Conservation (phyloP, 2,113 vertebrate species). For the Agapornis roseicollis region DNA sequence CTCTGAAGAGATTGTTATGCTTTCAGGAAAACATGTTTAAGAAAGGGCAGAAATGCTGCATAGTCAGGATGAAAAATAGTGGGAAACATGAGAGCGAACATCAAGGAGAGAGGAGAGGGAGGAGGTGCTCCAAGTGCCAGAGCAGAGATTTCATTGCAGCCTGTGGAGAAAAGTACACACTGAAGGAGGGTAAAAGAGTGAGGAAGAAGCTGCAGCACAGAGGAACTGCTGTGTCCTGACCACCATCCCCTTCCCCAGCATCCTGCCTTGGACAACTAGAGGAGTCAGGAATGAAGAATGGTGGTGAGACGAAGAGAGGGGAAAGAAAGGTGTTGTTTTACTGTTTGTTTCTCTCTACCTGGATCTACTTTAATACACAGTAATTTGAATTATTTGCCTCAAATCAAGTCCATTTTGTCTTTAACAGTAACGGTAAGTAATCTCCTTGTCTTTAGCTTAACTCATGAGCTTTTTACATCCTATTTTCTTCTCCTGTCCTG, state of each 20-base stretch:
- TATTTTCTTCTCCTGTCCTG: not conserved
- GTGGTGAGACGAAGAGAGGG: not conserved
- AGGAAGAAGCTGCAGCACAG: not conserved
- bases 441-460: not conserved
- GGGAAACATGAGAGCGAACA: not conserved
- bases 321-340: not conserved
- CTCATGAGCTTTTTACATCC: not conserved
- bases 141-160: not conserved
- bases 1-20: fast-evolving
- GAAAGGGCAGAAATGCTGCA: not conserved
- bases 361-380: not conserved
- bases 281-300: not conserved
- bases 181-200: not conserved
- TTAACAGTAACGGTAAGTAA: not conserved
- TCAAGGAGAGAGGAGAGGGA: not conserved
- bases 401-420: not conserved
- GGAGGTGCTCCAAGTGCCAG: not conserved
- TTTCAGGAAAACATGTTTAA: fast-evolving
- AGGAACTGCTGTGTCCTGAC: not conserved
- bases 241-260: fast-evolving
- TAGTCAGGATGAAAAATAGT: not conserved
- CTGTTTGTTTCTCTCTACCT: not conserved
- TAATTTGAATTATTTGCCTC: not conserved
- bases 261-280: fast-evolving
- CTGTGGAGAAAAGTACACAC: too few relatives aligned